phyloP scores from a whole-genome alignment of 2,113 vertebrate genomes.

The Rhinogobius similis region DNA sequence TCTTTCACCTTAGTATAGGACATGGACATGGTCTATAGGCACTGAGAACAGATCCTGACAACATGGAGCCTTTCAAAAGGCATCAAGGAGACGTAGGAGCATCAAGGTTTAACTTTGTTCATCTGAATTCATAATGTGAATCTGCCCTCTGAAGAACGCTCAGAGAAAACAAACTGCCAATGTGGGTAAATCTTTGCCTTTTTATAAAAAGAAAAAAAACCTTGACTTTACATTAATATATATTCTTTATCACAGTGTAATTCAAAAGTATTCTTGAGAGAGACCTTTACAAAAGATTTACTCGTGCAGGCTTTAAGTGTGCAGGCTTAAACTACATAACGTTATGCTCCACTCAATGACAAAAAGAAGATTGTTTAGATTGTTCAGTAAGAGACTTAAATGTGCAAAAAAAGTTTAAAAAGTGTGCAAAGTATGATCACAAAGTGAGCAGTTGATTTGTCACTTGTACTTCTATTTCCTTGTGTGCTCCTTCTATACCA shows the following conservation, averaged over 20 bases:
- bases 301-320: no score
- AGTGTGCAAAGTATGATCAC: no score
- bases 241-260: not conserved
- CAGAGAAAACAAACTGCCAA: not conserved
- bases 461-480: not conserved
- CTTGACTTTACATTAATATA: not conserved
- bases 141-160: not conserved
- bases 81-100: not conserved
- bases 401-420: not conserved
- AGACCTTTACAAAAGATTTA: no score
- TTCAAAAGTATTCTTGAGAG: not conserved
- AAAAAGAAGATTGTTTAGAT: not conserved
- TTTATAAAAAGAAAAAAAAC: not conserved
- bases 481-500: not conserved
- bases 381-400: not conserved
- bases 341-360: no score
- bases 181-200: slow-evolving; percentile 5
- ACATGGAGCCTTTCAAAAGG: slow-evolving; percentile 22
- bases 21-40: slow-evolving; percentile 12
- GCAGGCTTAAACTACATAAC: no score
- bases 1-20: slow-evolving; percentile 29
- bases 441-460: no score
- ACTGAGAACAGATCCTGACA: not conserved
- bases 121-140: not conserved
- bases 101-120: not conserved